Conservation (phyloP, 2,888 invertebrate species). For the Habroteleia sp. region DNA sequence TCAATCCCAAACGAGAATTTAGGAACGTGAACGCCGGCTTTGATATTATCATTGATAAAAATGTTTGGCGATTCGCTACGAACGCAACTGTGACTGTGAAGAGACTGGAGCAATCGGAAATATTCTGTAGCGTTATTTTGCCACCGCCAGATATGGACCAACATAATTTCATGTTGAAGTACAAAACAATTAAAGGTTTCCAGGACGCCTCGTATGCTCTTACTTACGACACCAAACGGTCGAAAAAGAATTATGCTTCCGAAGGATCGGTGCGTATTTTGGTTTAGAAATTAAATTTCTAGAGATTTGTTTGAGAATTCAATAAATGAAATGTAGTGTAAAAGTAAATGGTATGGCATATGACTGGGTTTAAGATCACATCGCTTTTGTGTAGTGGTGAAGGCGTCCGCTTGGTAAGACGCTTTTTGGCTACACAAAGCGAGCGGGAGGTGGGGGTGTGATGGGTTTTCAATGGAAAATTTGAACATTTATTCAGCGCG, state of each 20-base stretch:
- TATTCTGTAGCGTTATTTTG: constrained; percentile 83
- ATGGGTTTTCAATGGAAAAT: no score
- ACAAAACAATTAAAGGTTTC: constrained; percentile 79
- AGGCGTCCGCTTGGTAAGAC: no score
- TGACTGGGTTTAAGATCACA: no score
- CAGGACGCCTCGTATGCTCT: constrained; percentile 81
- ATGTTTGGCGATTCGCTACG: constrained; percentile 83
- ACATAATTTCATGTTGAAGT: constrained; percentile 83
- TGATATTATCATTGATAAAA: constrained; percentile 83
- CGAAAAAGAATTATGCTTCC: constrained; percentile 83
- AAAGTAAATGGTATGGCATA: no score
- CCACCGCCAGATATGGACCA: constrained; percentile 86
- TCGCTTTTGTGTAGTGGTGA: no score
- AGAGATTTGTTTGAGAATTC: no score
- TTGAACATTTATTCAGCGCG: no score
- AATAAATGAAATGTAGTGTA: neutral
- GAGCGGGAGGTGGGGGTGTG: no score
- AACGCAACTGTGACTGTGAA: constrained; percentile 83
- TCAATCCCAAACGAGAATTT: constrained; percentile 83
- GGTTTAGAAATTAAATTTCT: no score
- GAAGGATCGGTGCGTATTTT: constrained; percentile 83
- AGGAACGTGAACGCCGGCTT: constrained; percentile 82
- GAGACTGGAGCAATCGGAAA: constrained; percentile 78
- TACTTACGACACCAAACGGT: constrained; percentile 83
- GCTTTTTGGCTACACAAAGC: no score